phyloP scores from a whole-genome alignment of 92 coral and sea anemone genomes.

The Phenganax stokvisi region DNA sequence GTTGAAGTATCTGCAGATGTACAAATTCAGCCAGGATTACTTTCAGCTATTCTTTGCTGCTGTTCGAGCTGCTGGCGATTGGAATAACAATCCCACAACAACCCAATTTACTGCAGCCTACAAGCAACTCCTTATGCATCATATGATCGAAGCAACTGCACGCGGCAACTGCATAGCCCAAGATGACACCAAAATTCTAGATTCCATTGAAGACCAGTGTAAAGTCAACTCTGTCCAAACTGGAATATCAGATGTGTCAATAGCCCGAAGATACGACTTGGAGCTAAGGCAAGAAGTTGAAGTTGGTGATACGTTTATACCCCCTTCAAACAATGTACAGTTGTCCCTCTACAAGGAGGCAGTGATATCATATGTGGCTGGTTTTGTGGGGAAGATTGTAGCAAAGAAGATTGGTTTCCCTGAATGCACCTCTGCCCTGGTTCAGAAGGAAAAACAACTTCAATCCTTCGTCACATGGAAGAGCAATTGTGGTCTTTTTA shows the following conservation, averaged over 20 bases:
- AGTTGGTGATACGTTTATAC: not conserved
- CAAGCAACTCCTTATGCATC: not conserved
- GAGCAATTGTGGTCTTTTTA: not conserved
- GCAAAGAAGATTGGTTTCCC: not conserved
- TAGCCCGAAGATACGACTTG: not conserved
- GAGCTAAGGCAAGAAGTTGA: not conserved
- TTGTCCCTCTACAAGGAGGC: not conserved
- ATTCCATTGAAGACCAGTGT: slow-evolving; percentile 3
- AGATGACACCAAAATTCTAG: not conserved
- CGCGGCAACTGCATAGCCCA: not conserved
- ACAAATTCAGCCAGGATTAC: slow-evolving; percentile 6
- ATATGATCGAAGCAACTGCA: not conserved
- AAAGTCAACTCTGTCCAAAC: not conserved
- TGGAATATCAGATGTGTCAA: not conserved
- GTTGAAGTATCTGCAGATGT: not conserved
- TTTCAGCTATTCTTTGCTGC: slow-evolving; percentile 1
- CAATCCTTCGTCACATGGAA: not conserved
- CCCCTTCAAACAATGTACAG: not conserved
- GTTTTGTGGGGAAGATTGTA: not conserved
- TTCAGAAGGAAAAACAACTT: not conserved
- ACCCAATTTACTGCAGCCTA: slow-evolving; percentile 3
- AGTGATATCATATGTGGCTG: not conserved
- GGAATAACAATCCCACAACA: slow-evolving; percentile 14
- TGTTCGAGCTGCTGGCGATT: not conserved
- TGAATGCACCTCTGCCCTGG: not conserved